Conservation (phyloP, 2,113 vertebrate genomes). For the Anser brachyrhynchus region DNA sequence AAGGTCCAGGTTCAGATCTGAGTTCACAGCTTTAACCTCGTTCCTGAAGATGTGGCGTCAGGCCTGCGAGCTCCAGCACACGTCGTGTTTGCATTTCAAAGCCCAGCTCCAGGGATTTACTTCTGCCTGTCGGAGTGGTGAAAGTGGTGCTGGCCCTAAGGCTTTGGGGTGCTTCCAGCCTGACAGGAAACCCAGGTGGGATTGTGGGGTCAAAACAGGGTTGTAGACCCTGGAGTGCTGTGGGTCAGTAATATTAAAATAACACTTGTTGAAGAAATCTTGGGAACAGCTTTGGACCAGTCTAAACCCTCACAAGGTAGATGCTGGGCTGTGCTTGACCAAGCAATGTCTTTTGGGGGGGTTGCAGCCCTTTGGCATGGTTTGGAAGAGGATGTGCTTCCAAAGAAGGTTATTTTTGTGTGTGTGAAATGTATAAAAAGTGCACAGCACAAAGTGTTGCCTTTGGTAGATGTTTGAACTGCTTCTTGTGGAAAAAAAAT, state of each 20-base stretch:
- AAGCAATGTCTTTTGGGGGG: not conserved
- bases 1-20: constrained; percentile 33
- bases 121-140: fast-evolving
- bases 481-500: not conserved
- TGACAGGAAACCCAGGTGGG: not conserved
- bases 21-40: constrained; percentile 7
- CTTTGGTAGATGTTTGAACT: not conserved
- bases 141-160: not conserved
- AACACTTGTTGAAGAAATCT: not conserved
- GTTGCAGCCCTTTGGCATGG: not conserved
- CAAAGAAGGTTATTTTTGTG: not conserved
- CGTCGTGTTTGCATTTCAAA: not conserved
- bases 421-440: not conserved
- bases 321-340: fast-evolving
- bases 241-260: not conserved
- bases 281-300: not conserved
- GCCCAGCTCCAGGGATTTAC: not conserved
- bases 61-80: not conserved
- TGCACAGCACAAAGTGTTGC: not conserved
- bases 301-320: not conserved
- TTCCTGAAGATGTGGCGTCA: not conserved
- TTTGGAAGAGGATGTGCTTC: fast-evolving
- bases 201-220: not conserved
- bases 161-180: not conserved
- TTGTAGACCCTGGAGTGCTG: not conserved